A percentile compares a stretch with the other conserved stretches of the same genome.
Evolutionary conservation across 2,113 vertebrate species (phyloP).

Genomic region (Fregetta grallaria): DNA sequence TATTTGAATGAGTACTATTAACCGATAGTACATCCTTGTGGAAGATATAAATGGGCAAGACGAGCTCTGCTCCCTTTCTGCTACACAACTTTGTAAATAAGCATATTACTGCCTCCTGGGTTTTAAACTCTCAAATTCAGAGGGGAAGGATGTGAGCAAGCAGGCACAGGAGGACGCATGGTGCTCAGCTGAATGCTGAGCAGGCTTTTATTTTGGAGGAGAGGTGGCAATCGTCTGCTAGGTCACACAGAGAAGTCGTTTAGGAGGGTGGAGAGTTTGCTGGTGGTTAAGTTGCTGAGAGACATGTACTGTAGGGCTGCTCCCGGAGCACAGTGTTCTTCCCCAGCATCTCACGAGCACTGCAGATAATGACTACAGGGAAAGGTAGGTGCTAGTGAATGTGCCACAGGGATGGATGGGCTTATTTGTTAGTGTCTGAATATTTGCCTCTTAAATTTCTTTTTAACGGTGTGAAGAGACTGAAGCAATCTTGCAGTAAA

Average conservation of each 20-base stretch:
- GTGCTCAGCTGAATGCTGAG: neutral
- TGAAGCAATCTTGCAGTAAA: neutral
- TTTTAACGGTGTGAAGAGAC: neutral
- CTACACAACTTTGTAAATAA: neutral
- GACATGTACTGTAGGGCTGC: neutral
- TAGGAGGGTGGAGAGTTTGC: slow-evolving; percentile 61
- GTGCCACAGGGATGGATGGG: neutral
- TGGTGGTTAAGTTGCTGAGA: slow-evolving; percentile 36
- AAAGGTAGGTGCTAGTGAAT: slow-evolving; percentile 79
- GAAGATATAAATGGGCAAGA: neutral
- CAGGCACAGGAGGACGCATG: neutral
- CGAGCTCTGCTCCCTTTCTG: neutral
- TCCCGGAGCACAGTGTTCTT: slow-evolving; percentile 12
- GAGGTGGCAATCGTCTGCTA: slow-evolving; percentile 57
- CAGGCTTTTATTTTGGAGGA: slow-evolving; percentile 77
- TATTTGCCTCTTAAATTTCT: neutral
- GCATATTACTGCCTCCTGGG: neutral
- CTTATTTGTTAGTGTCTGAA: neutral
- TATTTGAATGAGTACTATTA: neutral
- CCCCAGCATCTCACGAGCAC: slow-evolving; percentile 7
- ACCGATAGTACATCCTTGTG: neutral
- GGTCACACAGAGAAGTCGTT: slow-evolving; percentile 49
- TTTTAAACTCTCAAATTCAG: neutral
- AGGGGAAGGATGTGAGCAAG: neutral
- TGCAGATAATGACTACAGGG: slow-evolving; percentile 81